Evolutionary conservation across 2,888 invertebrate species (phyloP).

Genomic region (Capitulum mitella): DNA sequence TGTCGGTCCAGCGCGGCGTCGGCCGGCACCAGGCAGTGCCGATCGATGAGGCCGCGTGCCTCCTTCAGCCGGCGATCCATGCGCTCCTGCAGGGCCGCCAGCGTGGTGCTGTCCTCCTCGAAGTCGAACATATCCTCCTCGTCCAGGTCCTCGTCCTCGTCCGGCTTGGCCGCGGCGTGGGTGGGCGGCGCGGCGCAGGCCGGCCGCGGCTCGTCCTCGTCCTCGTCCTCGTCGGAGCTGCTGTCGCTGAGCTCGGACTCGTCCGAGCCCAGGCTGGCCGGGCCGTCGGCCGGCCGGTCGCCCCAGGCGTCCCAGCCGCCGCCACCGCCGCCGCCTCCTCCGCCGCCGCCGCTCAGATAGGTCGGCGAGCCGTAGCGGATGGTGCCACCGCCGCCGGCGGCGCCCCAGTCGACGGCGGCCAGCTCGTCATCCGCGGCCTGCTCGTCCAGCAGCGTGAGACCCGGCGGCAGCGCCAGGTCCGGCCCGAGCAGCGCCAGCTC

Average conservation of each 20-base stretch:
- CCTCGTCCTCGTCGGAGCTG: conserved; percentile 36
- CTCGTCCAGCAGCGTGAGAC: conserved; percentile 52
- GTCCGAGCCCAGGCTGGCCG: conserved; percentile 40
- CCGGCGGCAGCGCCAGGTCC: conserved; percentile 52
- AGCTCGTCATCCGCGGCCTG: conserved; percentile 34
- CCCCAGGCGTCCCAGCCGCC: conserved; percentile 27
- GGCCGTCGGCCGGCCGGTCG: conserved; percentile 37
- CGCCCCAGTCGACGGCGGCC: conserved; percentile 38
- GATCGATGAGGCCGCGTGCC: not conserved
- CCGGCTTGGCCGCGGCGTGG: conserved; percentile 35
- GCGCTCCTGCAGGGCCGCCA: conserved; percentile 29
- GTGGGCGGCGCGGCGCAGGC: not conserved
- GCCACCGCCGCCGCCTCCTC: conserved; percentile 27
- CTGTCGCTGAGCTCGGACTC: conserved; percentile 29
- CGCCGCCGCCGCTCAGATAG: conserved; percentile 29
- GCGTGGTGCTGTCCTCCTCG: not conserved
- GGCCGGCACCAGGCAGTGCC: not conserved
- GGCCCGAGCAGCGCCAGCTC: conserved; percentile 44
- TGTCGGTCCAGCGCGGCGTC: not conserved
- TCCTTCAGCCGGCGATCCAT: conserved; percentile 28
- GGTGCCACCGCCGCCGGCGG: conserved; percentile 41
- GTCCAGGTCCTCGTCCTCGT: conserved; percentile 43
- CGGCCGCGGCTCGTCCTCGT: conserved; percentile 35
- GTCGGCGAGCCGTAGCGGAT: conserved; percentile 53
- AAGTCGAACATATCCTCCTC: conserved; percentile 30